Base-by-base conservation (phyloP, 1,140 invertebrate genomes). In the Hermetia illucens region DNA sequence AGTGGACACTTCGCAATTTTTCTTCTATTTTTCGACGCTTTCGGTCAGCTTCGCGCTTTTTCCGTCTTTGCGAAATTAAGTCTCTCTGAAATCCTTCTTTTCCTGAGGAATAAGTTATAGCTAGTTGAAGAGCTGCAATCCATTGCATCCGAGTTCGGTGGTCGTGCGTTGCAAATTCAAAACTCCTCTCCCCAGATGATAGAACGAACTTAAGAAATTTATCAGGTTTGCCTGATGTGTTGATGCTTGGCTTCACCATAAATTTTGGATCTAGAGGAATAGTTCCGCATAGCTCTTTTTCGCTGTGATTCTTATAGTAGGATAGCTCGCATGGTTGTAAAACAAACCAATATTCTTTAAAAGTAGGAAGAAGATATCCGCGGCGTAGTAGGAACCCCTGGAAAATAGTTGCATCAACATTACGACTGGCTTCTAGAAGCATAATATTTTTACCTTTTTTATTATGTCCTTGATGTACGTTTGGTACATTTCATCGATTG, bases 341-440 rank as follows among this genome's bases (percentile, higher is more conserved):
- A 2, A 85, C 77, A 55, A 84, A 83, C 77, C 80, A 84, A 51
- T 80, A 77, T 41, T 82, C 80, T n/a, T 74, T 67, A 63, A 81
- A 74, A 2, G 74, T 79, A 8, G 78, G 79, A 35, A 86, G 57
- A 5, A 82, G 65, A 46, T 79, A 82, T 2, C 81, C 80, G 46
- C 73, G 71, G 54, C 83, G 85, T 46, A 72, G 68, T 24, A 84
- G 62, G 49, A 70, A 71, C 13, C 79, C 81, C 74, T 75, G 45
- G 39, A 60, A 63, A n/a, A n/a, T n/a, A n/a, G n/a, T n/a, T n/a
- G n/a, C n/a, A n/a, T n/a, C n/a, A 40, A 50, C 43, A 40, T 16
- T 9, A 13, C 24, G 8, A 27, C 24, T 27, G 8, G 8, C 13
- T 27, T 27, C 8, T 27, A 27, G 24, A 27, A 27, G 8, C 17